Percentiles rank a stretch among this genome's conserved stretches.
Evolutionary conservation across 2,888 invertebrate species (phyloP).

Genomic region (Lithophane ornitopus): DNA sequence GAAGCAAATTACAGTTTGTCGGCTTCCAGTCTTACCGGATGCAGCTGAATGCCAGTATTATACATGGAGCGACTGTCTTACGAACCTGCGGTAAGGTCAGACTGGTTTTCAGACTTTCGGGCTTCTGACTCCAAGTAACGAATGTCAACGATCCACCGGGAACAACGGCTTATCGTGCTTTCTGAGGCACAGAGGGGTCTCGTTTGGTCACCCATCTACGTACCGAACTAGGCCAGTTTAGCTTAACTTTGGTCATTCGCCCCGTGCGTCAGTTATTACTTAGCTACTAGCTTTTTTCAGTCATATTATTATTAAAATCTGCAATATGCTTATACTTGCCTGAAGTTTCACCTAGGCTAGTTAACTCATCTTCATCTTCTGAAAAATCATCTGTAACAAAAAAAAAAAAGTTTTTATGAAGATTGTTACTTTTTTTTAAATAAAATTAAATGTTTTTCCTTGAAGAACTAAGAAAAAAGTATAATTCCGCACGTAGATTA

Average conservation of each 20-base stretch:
- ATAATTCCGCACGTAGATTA: too few species aligned
- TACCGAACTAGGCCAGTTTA: too few species aligned
- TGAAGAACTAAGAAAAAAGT: neutral
- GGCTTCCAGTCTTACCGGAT: neutral
- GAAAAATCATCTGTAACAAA: constrained; percentile 75
- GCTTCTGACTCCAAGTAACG: neutral
- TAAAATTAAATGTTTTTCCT: neutral
- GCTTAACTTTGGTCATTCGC: neutral
- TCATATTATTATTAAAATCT: neutral
- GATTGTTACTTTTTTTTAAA: too few species aligned
- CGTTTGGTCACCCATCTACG: neutral
- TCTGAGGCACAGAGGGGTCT: neutral
- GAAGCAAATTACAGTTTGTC: neutral
- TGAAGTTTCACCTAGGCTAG: constrained; percentile 54
- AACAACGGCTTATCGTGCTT: too few species aligned
- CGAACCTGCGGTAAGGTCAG: too few species aligned
- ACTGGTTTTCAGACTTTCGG: neutral
- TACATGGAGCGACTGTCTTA: too few species aligned
- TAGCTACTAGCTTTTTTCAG: neutral
- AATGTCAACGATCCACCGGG: too few species aligned
- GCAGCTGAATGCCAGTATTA: neutral
- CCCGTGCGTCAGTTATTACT: neutral
- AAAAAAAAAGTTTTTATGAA: constrained; percentile 4
- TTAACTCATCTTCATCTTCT: constrained; percentile 61
- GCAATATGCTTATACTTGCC: constrained; percentile 42